Percentiles rank a stretch among this genome's conserved stretches.
These are phyloP conservation scores for Allobates femoralis DNA, from an alignment of 2,797 vertebrate genomes.

Conservation along the genomic window DNA sequence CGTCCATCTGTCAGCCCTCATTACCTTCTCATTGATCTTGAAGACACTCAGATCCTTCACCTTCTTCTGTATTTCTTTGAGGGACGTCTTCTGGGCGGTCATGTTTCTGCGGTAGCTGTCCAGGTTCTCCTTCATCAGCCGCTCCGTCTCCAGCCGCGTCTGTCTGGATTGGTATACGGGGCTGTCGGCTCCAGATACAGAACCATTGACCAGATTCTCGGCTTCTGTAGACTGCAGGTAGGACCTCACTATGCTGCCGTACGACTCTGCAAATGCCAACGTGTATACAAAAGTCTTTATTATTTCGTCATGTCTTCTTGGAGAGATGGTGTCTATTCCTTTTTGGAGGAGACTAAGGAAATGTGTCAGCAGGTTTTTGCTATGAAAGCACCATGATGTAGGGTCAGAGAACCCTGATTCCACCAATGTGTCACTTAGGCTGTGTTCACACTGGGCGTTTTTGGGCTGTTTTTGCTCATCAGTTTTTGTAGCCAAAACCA, in stretches of 20 bases:
- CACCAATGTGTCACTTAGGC: too few relatives aligned
- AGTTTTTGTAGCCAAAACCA: too few relatives aligned
- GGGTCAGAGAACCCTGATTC: too few relatives aligned
- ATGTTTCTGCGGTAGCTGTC: conserved; percentile 69
- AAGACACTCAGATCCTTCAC: conserved; percentile 70
- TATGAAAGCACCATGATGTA: too few relatives aligned
- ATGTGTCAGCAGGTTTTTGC: too few relatives aligned
- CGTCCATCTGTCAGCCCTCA: not conserved
- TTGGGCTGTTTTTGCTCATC: too few relatives aligned
- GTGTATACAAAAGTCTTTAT: too few relatives aligned
- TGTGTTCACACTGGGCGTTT: too few relatives aligned
- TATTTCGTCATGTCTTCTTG: too few relatives aligned
- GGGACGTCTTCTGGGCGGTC: conserved; percentile 75
- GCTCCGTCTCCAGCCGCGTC: conserved; percentile 64
- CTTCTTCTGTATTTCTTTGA: conserved; percentile 78
- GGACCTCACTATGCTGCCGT: conserved; percentile 72
- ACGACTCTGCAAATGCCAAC: conserved; percentile 77
- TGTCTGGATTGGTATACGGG: conserved; percentile 72
- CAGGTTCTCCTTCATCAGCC: conserved; percentile 68
- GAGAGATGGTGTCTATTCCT: too few relatives aligned
- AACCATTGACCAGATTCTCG: conserved; percentile 71
- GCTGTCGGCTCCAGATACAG: conserved; percentile 71
- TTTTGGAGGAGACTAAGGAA: too few relatives aligned
- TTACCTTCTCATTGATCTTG: conserved; percentile 79
- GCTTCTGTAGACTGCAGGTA: conserved; percentile 74